Base-by-base conservation (phyloP, 2,888 invertebrate species). In the Tipula vernalis region DNA sequence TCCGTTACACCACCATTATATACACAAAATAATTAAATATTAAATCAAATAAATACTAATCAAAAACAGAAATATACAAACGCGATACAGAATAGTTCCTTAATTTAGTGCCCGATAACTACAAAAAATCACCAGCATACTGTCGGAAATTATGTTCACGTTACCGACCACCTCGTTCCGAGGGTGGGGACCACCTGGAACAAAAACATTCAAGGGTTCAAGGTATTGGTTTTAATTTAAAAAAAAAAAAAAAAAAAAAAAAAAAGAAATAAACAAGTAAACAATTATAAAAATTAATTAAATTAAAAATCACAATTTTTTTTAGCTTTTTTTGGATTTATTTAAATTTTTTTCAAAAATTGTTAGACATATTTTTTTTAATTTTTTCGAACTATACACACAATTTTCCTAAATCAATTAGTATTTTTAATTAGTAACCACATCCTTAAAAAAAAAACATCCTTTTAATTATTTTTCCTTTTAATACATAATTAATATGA, bases 121-220 rank as follows among this genome's bases (percentile, higher is more conserved):
- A 89, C 88, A 90, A 90, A 89, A 90, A 90, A 88, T 90, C 89
- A 89, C 91, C 91, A 88, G 91, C 91, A 89, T 91, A 91, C 89
- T 91, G 91, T 88, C 91, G 91, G 89, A 91, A 90, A 90, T 90
- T 91, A 89, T 91, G 91, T 89, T 90, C 91, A 87, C 91, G 91
- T 89, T 89, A 89, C 89, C 89, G 90, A 88, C 89, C 39, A 88
- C 89, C 41, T 85, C 39, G 84, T 39, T 39, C 84, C 84, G 39
- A 39, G 84, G 15, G 41, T 84, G 84, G 39, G 84, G 41, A 39
- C 39, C 39, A 84, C 84, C 84, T 84, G 84, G 84, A 84, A 84
- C 84, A 84, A 84, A 84, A 84, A 84, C 84, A 36, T 84, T 84
- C 41, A 84, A 15, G 39, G 36, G 36, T 39, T 84, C 84, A 84